Evolutionary conservation across 1,140 invertebrate genomes (phyloP).

Genomic region (Rhyacophila brunnea): DNA sequence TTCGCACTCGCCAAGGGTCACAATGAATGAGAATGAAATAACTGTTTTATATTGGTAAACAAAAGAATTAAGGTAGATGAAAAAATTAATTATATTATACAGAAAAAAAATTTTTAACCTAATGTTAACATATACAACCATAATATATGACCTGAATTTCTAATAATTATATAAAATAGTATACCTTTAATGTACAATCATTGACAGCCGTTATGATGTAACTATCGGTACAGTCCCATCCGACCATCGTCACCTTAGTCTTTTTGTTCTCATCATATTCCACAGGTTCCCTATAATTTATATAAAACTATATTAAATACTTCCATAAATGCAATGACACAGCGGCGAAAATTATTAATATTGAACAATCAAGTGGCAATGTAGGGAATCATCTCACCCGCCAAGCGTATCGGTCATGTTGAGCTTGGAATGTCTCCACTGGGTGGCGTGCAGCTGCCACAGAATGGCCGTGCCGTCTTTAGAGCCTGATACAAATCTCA

Average conservation of each 20-base stretch:
- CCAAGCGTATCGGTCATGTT: slow-evolving; percentile 69
- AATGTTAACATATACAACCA: too few species aligned
- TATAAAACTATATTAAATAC: slow-evolving; percentile 19
- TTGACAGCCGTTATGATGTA: slow-evolving; percentile 88
- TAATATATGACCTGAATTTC: too few species aligned
- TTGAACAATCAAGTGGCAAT: too few species aligned
- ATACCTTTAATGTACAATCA: slow-evolving; percentile 31
- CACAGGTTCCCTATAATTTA: slow-evolving; percentile 54
- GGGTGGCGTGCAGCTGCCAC: slow-evolving; percentile 88
- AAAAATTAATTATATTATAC: too few species aligned
- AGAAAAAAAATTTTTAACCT: too few species aligned
- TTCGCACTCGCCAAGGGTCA: too few species aligned
- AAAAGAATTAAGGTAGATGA: too few species aligned
- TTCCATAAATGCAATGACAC: too few species aligned
- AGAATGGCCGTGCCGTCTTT: slow-evolving; percentile 95
- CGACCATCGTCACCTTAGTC: slow-evolving; percentile 91
- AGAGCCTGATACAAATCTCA: slow-evolving; percentile 90
- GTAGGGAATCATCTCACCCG: slow-evolving; percentile 53
- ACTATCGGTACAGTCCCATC: slow-evolving; percentile 87
- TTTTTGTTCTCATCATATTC: slow-evolving; percentile 66
- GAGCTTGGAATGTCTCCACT: slow-evolving; percentile 80
- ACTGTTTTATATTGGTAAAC: too few species aligned
- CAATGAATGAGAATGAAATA: too few species aligned
- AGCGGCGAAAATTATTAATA: too few species aligned
- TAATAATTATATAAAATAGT: too few species aligned